Evolutionary conservation across 2,113 vertebrate genomes (phyloP), one percentile per base, ranked within the genome.

Genomic region (Cnemophilus loriae): DNA sequence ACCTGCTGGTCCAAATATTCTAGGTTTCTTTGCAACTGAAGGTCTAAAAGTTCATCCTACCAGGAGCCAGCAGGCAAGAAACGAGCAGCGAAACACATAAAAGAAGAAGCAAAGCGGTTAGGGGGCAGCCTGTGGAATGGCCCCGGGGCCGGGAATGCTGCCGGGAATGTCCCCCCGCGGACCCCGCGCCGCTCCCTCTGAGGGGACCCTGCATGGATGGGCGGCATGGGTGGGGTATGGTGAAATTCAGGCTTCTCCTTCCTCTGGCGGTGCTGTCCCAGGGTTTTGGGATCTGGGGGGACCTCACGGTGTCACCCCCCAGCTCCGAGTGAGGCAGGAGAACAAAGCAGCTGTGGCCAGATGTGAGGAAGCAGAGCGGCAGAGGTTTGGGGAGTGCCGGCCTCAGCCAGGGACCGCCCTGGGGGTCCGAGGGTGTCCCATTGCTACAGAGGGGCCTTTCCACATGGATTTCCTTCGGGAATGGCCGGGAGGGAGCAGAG

Each of bases 1-100:
- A 99, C 99, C 99, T 99, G 99, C 97, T 99, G 99, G 97, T 99
- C 99, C 97, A 99, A 98, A 98, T 99, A 99, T 89, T 99, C 99
- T 98, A 99, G 98, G 98, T 99, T 99, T 98, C 99, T 99, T 98
- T 99, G 99, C 96, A 99, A 99, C 97, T 99, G 99, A 97, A 99
- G 98, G 97, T 99, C 99, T 99, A 99, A 99, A 95, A 99, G 99
- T 98, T 99, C 99, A 98, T 99, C 99, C 99, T 99, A 98, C 96
- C 97, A 95, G 97, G 97, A 97, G 97, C 98, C 98, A 98, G 97
- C 96, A 97, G 97, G 96, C 97, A 97, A 97, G 97, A 94, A 97
- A 97, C 90, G 97, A 98, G 97, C 96, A 97, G 87, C 96, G 94
- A 57, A 98, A 97, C 98, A 95, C 87, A 95, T 85, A 96, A 98